These are phyloP conservation scores for Ophioninae sp. DNA, from an alignment of 2,888 invertebrate genomes.

Conservation along the genomic window DNA sequence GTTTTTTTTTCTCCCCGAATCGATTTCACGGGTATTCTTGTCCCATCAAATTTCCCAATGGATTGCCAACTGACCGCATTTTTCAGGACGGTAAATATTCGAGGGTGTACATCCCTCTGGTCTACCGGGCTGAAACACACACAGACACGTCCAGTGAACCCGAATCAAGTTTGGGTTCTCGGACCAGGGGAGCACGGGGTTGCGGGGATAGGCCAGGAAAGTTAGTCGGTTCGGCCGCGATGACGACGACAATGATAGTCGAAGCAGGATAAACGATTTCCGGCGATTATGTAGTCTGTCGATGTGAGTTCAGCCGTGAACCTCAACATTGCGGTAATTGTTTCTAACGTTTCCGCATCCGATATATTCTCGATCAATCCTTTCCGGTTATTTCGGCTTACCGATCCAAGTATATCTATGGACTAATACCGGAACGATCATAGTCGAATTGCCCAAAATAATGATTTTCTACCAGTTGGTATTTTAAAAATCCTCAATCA, in stretches of 20 bases:
- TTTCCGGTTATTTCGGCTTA: not conserved
- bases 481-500: not conserved
- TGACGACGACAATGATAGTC: constrained; percentile 33
- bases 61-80: constrained; percentile 4
- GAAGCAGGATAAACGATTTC: constrained; percentile 50
- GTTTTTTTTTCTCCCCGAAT: constrained; percentile 4
- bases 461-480: no score
- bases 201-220: not conserved
- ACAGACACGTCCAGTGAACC: not conserved
- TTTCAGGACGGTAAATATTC: constrained; percentile 21
- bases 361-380: not conserved
- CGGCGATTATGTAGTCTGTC: constrained; percentile 45
- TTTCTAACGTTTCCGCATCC: not conserved
- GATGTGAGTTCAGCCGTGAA: constrained; percentile 21
- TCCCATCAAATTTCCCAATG: not conserved
- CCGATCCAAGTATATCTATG: not conserved
- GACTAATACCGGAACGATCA: not conserved
- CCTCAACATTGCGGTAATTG: not conserved
- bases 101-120: constrained; percentile 33
- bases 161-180: constrained; percentile 32
- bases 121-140: constrained; percentile 28
- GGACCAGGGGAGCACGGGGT: not conserved
- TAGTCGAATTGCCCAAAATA: not conserved
- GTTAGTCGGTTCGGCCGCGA: not conserved
- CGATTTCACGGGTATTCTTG: not conserved